phyloP scores from a whole-genome alignment of 2,888 invertebrate genomes.

The Andrena camellia region DNA sequence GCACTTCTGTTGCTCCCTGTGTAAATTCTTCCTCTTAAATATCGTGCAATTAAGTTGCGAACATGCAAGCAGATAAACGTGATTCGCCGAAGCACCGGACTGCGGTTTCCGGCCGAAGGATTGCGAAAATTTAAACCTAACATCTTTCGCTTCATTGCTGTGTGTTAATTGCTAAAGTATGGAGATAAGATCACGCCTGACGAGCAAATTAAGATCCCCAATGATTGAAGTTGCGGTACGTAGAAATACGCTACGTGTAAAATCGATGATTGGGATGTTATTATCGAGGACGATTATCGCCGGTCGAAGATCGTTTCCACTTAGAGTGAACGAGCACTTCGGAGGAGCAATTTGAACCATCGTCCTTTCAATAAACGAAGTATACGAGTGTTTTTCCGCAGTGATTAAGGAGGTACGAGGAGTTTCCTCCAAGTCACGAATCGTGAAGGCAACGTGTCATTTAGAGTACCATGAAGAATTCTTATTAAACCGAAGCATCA shows the following conservation, averaged over 20 bases:
- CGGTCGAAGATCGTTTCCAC: background rate
- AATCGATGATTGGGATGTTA: background rate
- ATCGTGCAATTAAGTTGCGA: too few relatives aligned
- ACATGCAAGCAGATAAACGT: background rate
- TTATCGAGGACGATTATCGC: background rate
- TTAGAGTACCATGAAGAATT: too few relatives aligned
- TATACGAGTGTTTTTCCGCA: background rate
- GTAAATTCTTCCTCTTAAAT: too few relatives aligned
- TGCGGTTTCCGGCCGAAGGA: constrained; percentile 13
- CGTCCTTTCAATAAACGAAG: background rate
- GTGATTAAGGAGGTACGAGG: background rate
- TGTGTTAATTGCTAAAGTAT: background rate
- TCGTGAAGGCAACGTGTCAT: background rate
- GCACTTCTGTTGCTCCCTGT: too few relatives aligned
- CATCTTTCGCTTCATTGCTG: background rate
- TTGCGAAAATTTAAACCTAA: background rate
- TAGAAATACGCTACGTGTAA: background rate
- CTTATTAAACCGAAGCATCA: too few relatives aligned
- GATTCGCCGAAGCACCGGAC: constrained; percentile 22
- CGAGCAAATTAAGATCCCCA: background rate
- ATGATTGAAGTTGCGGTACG: background rate
- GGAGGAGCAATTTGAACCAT: background rate
- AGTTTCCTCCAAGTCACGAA: background rate
- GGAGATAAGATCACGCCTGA: background rate
- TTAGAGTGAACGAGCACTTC: background rate